phyloP scores from a whole-genome alignment of 2,113 vertebrate species.

The Chaenocephalus aceratus region DNA sequence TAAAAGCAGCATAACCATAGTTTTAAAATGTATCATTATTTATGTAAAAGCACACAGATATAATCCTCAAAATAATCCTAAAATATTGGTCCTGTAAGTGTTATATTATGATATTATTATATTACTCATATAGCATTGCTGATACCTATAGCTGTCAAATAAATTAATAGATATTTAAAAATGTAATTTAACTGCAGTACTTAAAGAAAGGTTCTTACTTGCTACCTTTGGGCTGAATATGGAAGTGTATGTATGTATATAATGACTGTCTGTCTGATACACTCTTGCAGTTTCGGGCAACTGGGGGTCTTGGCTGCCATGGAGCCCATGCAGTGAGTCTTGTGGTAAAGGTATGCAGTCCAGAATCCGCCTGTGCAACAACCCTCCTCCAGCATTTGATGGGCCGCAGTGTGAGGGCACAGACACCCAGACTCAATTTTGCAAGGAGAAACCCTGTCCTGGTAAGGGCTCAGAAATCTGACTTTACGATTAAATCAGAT shows the following conservation, averaged over 20 bases:
- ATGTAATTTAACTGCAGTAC: too few relatives aligned
- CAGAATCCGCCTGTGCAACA: constrained; percentile 89
- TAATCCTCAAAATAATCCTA: neutral
- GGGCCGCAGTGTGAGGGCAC: constrained; percentile 86
- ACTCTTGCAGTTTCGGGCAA: constrained; percentile 87
- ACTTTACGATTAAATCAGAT: neutral
- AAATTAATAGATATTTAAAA: too few relatives aligned
- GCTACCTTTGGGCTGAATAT: neutral
- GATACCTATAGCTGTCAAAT: neutral
- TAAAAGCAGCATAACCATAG: neutral
- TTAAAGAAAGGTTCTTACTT: neutral
- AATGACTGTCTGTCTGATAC: constrained; percentile 13
- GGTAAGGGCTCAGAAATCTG: constrained; percentile 75
- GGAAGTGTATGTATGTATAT: neutral
- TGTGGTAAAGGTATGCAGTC: constrained; percentile 92
- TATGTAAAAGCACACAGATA: neutral
- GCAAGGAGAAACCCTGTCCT: constrained; percentile 90
- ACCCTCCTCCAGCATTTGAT: constrained; percentile 89
- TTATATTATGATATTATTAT: too few relatives aligned
- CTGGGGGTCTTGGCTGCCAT: constrained; percentile 93
- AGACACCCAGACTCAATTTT: constrained; percentile 91
- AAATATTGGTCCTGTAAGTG: neutral
- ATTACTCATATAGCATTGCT: too few relatives aligned
- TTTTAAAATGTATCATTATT: neutral
- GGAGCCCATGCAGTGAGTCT: constrained; percentile 90